Percentiles rank a stretch among this genome's conserved stretches.
These are phyloP conservation scores for Sylvicapra grimmia DNA, from an alignment of 2,113 vertebrate species.

Conservation along the genomic window DNA sequence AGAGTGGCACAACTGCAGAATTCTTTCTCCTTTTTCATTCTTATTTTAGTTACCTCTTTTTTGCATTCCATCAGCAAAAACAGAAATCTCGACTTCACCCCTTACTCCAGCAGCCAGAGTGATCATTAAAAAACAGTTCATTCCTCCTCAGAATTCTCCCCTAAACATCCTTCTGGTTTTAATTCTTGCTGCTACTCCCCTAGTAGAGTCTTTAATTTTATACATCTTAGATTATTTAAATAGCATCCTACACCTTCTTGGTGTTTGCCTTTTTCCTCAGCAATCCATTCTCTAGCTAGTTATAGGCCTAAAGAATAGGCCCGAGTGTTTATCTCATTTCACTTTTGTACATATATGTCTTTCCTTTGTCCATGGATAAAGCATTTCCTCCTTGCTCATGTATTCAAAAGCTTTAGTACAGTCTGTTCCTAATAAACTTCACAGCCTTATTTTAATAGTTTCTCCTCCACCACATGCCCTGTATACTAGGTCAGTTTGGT, in stretches of 20 bases:
- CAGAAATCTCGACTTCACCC: background rate
- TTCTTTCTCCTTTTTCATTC: background rate
- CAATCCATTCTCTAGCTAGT: background rate
- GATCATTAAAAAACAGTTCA: background rate
- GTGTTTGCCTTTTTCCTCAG: background rate
- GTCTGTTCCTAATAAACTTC: background rate
- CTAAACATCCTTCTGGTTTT: background rate
- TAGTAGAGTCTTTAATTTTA: background rate
- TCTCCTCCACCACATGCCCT: background rate
- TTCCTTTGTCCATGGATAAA: background rate
- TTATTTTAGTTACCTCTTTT: background rate
- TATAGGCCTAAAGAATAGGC: background rate
- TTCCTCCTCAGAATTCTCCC: background rate
- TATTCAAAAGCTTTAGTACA: background rate
- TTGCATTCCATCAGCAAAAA: background rate
- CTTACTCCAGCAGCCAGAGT: background rate
- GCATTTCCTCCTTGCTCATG: background rate
- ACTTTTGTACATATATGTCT: background rate
- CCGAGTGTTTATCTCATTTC: background rate
- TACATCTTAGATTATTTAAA: background rate
- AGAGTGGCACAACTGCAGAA: background rate
- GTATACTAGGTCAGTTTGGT: background rate
- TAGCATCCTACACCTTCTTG: background rate
- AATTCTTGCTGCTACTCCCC: background rate
- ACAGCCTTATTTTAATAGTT: background rate